Percentiles rank a stretch among this genome's conserved stretches.
Evolutionary conservation across 2,888 invertebrate genomes (phyloP).

Genomic region (Nasonia oneida): DNA sequence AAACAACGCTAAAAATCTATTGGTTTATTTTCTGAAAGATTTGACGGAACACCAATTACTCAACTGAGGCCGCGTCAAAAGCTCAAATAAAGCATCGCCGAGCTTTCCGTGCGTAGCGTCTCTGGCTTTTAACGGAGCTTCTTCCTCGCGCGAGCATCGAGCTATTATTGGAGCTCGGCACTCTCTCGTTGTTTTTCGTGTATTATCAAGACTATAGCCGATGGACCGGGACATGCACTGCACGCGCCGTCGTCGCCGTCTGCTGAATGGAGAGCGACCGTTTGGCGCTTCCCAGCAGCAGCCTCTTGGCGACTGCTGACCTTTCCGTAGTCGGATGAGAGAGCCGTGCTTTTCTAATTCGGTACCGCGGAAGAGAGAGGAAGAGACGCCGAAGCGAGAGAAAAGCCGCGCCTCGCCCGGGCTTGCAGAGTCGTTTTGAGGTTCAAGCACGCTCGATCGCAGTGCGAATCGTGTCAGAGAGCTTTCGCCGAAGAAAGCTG

Average conservation of each 20-base stretch:
- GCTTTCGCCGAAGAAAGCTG: neutral
- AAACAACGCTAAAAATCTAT: neutral
- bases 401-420: constrained; percentile 16
- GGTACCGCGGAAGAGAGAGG: constrained; percentile 45
- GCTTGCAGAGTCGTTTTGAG: constrained; percentile 14
- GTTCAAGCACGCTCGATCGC: constrained; percentile 2
- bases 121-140: neutral
- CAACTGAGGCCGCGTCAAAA: neutral
- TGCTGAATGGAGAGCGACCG: constrained; percentile 10
- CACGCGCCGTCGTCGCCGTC: neutral
- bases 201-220: constrained; percentile 35
- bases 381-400: neutral
- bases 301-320: constrained; percentile 75
- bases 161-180: constrained; percentile 44
- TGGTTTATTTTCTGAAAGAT: neutral
- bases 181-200: constrained; percentile 34
- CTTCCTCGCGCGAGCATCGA: neutral
- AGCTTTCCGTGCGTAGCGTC: neutral
- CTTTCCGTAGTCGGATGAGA: constrained; percentile 70
- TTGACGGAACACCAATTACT: neutral
- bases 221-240: neutral
- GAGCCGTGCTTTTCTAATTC: constrained; percentile 57
- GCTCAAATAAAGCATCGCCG: neutral
- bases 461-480: neutral
- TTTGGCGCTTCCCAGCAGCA: constrained; percentile 38